A percentile compares a stretch with the other conserved stretches of the same genome.
These are phyloP conservation scores for Periparus ater DNA, from an alignment of 2,797 vertebrate genomes.

Conservation along the genomic window DNA sequence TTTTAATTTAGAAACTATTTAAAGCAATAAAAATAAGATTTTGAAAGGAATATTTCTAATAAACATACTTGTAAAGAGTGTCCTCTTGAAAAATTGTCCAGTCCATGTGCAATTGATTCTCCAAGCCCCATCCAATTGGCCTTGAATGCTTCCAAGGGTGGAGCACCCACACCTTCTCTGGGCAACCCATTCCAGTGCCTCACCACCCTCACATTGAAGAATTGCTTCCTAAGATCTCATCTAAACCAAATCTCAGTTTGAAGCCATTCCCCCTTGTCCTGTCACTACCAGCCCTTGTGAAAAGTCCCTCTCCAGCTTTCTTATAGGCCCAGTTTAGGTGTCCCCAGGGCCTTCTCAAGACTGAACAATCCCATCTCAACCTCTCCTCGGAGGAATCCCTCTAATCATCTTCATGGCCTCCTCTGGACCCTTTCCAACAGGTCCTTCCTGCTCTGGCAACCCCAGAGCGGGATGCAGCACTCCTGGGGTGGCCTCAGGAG, in stretches of 20 bases:
- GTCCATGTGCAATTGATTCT: too few species aligned
- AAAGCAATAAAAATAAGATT: not conserved
- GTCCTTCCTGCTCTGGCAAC: not conserved
- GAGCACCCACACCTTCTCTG: not conserved
- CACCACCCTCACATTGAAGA: not conserved
- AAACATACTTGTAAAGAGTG: not conserved
- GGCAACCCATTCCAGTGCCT: not conserved
- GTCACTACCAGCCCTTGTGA: too few species aligned
- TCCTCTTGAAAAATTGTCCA: not conserved
- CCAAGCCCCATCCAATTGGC: not conserved
- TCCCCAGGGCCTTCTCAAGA: not conserved
- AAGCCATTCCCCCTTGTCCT: not conserved
- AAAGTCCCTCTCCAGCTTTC: not conserved
- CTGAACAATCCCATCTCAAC: not conserved
- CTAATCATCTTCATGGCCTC: not conserved
- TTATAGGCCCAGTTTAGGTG: rapidly evolving
- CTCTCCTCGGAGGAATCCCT: not conserved
- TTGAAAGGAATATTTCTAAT: not conserved
- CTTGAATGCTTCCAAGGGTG: not conserved
- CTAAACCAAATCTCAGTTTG: not conserved
- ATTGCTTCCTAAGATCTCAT: not conserved
- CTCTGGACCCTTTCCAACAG: not conserved
- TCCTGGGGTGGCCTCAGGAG: not conserved
- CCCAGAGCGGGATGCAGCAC: not conserved
- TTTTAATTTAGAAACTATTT: not conserved